A percentile compares a stretch with the other conserved stretches of the same genome.
Evolutionary conservation across 2,888 invertebrate species (phyloP).

Genomic region (Eristalis intricaria): DNA sequence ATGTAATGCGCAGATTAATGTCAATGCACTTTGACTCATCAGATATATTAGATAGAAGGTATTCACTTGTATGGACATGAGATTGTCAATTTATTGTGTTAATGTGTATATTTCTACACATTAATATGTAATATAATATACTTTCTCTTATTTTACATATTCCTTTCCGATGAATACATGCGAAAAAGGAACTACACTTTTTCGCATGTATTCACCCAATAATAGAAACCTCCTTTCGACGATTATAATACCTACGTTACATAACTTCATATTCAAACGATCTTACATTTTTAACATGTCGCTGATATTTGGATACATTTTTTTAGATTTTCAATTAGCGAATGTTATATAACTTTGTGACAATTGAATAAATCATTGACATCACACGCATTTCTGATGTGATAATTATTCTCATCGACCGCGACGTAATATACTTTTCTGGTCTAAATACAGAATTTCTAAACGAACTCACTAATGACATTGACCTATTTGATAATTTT

Average conservation of each 20-base stretch:
- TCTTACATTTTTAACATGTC: not conserved
- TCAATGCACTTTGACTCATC: not conserved
- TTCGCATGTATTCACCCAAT: not conserved
- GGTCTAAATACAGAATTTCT: slow-evolving; percentile 11
- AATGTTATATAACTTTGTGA: slow-evolving; percentile 16
- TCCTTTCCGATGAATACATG: no score
- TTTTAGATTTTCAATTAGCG: slow-evolving; percentile 14
- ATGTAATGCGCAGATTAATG: not conserved
- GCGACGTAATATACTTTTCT: not conserved
- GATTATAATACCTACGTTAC: not conserved
- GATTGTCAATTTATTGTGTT: not conserved
- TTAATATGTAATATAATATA: not conserved
- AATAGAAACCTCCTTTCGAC: not conserved
- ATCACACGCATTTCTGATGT: slow-evolving; percentile 25
- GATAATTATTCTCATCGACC: slow-evolving; percentile 13
- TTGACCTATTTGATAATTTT: not conserved
- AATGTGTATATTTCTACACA: not conserved
- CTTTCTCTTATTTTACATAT: not conserved
- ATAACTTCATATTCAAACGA: not conserved
- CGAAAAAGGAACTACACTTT: no score
- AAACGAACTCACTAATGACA: not conserved
- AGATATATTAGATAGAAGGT: not conserved
- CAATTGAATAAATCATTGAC: slow-evolving; percentile 8
- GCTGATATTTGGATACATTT: not conserved
- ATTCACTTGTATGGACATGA: not conserved